A percentile compares a stretch with the other conserved stretches of the same genome.
These are phyloP conservation scores for Microtus oregoni DNA, from an alignment of 2,113 vertebrate species.

Conservation along the genomic window DNA sequence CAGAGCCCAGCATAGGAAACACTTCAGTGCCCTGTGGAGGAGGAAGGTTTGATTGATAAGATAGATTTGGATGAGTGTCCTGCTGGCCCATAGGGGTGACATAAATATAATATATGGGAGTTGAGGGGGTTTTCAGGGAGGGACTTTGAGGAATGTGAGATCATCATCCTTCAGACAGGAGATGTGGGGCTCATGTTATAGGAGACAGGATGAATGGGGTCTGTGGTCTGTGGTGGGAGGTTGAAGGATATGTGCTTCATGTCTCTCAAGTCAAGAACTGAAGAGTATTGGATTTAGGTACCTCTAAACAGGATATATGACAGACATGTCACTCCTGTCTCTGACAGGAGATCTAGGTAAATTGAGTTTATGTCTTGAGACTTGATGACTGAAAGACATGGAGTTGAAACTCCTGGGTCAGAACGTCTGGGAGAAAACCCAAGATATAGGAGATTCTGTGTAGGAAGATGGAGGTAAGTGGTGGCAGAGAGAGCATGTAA, in stretches of 20 bases:
- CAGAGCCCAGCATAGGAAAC: conserved; percentile 79
- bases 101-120: neutral
- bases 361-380: neutral
- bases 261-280: neutral
- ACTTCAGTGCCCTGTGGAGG: conserved; percentile 76
- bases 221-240: neutral
- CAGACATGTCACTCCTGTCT: neutral
- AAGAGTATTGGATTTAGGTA: no score
- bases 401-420: neutral
- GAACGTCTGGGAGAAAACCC: fast-evolving
- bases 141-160: neutral
- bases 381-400: neutral
- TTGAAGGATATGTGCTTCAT: neutral
- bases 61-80: no score
- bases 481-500: neutral
- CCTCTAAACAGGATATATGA: no score
- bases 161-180: neutral
- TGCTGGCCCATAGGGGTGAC: neutral
- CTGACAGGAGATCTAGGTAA: neutral
- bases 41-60: neutral
- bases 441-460: neutral
- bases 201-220: no score
- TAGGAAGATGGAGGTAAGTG: neutral
- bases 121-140: neutral
- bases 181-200: neutral